Percentiles rank a stretch among this genome's conserved stretches.
Conservation (phyloP, 2,113 vertebrate species). For the Hystrix cristata region DNA sequence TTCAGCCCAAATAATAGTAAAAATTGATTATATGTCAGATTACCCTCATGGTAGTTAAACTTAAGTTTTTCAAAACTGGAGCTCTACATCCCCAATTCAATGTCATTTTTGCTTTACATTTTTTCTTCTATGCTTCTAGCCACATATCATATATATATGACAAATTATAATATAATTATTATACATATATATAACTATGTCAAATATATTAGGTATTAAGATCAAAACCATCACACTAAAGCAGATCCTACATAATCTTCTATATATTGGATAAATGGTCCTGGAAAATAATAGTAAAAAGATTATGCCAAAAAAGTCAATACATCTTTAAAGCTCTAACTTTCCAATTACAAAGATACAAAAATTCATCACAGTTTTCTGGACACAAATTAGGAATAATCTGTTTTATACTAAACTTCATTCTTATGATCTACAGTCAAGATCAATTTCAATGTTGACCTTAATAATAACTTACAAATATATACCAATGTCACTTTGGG, state of each 20-base stretch:
- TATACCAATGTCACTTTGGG: not conserved
- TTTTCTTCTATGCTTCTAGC: slow-evolving; percentile 49
- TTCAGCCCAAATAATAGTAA: slow-evolving; percentile 47
- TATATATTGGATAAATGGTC: slow-evolving; percentile 21
- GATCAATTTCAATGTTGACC: slow-evolving; percentile 41
- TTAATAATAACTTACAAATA: slow-evolving; percentile 58
- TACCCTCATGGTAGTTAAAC: slow-evolving; percentile 11
- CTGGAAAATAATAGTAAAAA: slow-evolving; percentile 59
- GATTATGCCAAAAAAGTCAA: slow-evolving; percentile 22
- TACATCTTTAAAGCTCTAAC: slow-evolving; percentile 55
- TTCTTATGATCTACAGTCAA: slow-evolving; percentile 33
- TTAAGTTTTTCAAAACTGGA: slow-evolving; percentile 49
- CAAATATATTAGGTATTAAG: slow-evolving; percentile 46
- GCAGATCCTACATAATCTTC: slow-evolving; percentile 16
- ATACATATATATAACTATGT: slow-evolving; percentile 13
- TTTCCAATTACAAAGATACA: slow-evolving; percentile 39
- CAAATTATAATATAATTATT: not conserved
- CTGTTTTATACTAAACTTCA: not conserved
- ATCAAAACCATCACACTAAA: slow-evolving; percentile 50
- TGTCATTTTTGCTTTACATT: slow-evolving; percentile 60
- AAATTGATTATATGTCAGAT: slow-evolving; percentile 40
- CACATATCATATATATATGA: slow-evolving; percentile 11
- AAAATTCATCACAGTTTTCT: slow-evolving; percentile 47
- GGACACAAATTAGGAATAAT: not conserved
- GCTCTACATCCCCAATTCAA: slow-evolving; percentile 1